phyloP scores from a whole-genome alignment of 2,888 invertebrate genomes.

The Ditylenchus weischeri region DNA sequence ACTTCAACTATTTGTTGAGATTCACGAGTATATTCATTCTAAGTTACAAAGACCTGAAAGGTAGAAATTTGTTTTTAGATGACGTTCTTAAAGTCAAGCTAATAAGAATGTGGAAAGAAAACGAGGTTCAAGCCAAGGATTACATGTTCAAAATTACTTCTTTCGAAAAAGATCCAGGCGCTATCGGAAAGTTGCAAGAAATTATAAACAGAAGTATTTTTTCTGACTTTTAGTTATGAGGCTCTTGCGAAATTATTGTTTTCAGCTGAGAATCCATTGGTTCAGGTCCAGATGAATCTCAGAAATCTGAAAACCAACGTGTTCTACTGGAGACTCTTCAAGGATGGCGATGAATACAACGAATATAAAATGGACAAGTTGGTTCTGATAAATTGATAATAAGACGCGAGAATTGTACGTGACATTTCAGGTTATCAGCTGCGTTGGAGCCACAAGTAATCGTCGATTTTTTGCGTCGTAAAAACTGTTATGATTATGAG shows the following conservation, averaged over 20 bases:
- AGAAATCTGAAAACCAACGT: neutral
- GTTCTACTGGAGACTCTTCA: constrained; percentile 12
- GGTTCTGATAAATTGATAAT: neutral
- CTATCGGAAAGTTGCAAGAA: neutral
- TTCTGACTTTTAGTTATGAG: neutral
- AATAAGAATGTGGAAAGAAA: neutral
- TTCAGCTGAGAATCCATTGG: too few relatives aligned
- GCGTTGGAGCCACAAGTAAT: constrained; percentile 10
- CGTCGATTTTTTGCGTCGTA: constrained; percentile 1
- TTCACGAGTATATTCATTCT: constrained; percentile 1
- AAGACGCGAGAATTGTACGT: neutral
- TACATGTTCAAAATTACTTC: constrained; percentile 4
- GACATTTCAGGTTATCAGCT: neutral
- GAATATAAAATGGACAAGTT: constrained; percentile 13
- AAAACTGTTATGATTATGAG: constrained; percentile 7
- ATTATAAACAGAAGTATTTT: constrained; percentile 2
- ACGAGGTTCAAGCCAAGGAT: neutral
- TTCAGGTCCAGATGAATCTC: constrained; percentile 3
- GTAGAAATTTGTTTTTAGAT: constrained; percentile 1
- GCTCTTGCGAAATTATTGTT: neutral
- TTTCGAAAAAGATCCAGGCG: constrained; percentile 5
- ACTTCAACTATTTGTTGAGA: neutral
- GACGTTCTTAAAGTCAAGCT: constrained; percentile 3
- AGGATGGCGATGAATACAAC: neutral
- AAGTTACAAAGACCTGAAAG: neutral